These are phyloP conservation scores for Drosophila saltans DNA, from an alignment of 1,140 invertebrate species.

Conservation along the genomic window DNA sequence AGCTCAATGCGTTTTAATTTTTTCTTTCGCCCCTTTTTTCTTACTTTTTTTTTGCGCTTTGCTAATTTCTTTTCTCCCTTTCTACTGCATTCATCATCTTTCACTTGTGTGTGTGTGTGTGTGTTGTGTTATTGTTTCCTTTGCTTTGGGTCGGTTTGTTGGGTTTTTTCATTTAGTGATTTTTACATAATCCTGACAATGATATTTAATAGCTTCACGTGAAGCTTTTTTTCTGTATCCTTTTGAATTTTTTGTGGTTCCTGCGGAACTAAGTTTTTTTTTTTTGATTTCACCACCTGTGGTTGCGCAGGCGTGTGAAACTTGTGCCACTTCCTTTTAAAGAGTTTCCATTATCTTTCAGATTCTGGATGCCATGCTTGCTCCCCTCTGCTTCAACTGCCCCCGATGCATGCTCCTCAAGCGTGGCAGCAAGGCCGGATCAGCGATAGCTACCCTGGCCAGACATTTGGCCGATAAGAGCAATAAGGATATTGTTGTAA, in stretches of 20 bases:
- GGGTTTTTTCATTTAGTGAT: conserved; percentile 54
- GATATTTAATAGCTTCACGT: conserved; percentile 63
- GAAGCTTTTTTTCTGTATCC: conserved; percentile 52
- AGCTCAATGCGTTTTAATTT: conserved; percentile 76
- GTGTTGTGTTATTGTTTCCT: conserved; percentile 35
- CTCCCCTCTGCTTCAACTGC: conserved; percentile 90
- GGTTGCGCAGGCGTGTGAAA: conserved; percentile 61
- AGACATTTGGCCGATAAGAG: conserved; percentile 37
- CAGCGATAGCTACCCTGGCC: conserved; percentile 13
- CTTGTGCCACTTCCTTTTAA: conserved; percentile 52
- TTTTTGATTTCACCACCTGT: conserved; percentile 53
- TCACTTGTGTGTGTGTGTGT: conserved; percentile 11
- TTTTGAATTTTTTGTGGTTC: conserved; percentile 61
- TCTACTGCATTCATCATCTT: conserved; percentile 14
- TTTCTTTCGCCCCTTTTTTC: conserved; percentile 49
- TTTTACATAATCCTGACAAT: conserved; percentile 56
- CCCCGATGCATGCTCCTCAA: conserved; percentile 85
- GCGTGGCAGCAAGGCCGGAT: conserved; percentile 11
- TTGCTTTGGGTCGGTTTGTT: conserved; percentile 12
- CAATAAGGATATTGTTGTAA: conserved; percentile 51
- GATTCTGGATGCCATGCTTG: conserved; percentile 83
- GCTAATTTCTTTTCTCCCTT: conserved; percentile 42
- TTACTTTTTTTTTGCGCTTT: background rate
- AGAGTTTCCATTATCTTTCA: conserved; percentile 24
- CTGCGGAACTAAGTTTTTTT: conserved; percentile 74